These are phyloP conservation scores for Caranx ignobilis DNA, from an alignment of 2,113 vertebrate genomes.

Conservation along the genomic window DNA sequence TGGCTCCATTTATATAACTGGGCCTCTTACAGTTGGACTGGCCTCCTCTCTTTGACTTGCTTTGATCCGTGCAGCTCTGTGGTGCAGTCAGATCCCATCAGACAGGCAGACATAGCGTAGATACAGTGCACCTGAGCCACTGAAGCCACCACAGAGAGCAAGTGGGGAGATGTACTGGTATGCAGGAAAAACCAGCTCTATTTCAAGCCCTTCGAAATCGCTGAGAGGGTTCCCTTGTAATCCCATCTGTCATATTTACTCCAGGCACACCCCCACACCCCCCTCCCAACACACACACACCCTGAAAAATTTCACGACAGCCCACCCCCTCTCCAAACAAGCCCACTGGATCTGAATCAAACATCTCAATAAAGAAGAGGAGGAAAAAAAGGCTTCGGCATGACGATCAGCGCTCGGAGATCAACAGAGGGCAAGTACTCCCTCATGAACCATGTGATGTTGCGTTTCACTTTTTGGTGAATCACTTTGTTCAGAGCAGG, in stretches of 20 bases:
- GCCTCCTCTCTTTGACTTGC: constrained; percentile 68
- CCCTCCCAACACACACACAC: neutral
- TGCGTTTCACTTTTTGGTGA: constrained; percentile 76
- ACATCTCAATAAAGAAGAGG: constrained; percentile 69
- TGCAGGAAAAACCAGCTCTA: constrained; percentile 79
- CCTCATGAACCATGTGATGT: constrained; percentile 71
- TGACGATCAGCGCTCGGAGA: constrained; percentile 58
- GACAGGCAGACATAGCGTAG: constrained; percentile 66
- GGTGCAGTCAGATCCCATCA: constrained; percentile 77
- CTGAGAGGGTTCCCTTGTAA: constrained; percentile 82
- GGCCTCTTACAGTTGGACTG: constrained; percentile 78
- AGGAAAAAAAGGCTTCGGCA: constrained; percentile 16
- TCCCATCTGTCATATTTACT: constrained; percentile 79
- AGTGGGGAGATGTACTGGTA: constrained; percentile 78
- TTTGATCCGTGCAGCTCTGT: constrained; percentile 77
- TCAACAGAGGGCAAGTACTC: constrained; percentile 66
- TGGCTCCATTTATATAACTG: constrained; percentile 81
- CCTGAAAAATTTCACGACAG: constrained; percentile 57
- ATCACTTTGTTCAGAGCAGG: constrained; percentile 87
- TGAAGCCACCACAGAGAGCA: constrained; percentile 71
- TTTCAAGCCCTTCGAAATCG: constrained; percentile 74
- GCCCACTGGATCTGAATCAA: constrained; percentile 70
- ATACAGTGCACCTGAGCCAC: constrained; percentile 80
- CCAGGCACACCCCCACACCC: constrained; percentile 31
- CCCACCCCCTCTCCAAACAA: constrained; percentile 78